A percentile compares a stretch with the other conserved stretches of the same genome.
These are phyloP conservation scores for Nerophis ophidion DNA, from an alignment of 2,113 vertebrate genomes.

Conservation along the genomic window DNA sequence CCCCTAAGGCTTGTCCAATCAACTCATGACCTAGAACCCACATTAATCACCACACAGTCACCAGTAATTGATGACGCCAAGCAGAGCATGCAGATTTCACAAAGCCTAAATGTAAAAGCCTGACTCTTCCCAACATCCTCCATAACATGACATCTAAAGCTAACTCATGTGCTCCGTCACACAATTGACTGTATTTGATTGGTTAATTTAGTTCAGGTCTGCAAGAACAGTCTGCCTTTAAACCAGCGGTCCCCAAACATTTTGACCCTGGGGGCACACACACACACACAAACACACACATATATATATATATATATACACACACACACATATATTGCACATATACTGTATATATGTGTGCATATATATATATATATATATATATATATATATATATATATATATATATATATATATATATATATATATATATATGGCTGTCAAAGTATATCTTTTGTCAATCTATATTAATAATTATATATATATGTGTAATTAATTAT, in stretches of 20 bases:
- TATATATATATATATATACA: neutral
- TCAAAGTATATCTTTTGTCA: too few relatives aligned
- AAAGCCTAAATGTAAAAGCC: constrained; percentile 7
- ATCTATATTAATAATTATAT: too few relatives aligned
- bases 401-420: too few relatives aligned
- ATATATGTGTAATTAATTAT: too few relatives aligned
- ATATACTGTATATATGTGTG: too few relatives aligned
- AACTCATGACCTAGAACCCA: constrained; percentile 48
- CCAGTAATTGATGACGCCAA: constrained; percentile 50
- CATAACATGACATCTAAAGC: constrained; percentile 1
- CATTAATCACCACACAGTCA: constrained; percentile 63
- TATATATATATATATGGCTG: too few relatives aligned
- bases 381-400: too few relatives aligned
- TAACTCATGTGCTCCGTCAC: neutral
- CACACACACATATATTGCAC: neutral
- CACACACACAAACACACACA: neutral
- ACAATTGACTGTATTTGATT: neutral
- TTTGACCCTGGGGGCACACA: too few relatives aligned
- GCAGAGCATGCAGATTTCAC: constrained; percentile 32
- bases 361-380: neutral
- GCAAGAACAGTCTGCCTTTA: constrained; percentile 3
- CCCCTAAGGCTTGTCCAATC: constrained; percentile 67
- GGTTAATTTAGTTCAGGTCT: constrained; percentile 2
- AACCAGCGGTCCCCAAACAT: neutral
- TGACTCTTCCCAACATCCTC: constrained; percentile 2